Evolutionary conservation across 1,140 invertebrate species (phyloP).

Genomic region (Lycorma delicatula): DNA sequence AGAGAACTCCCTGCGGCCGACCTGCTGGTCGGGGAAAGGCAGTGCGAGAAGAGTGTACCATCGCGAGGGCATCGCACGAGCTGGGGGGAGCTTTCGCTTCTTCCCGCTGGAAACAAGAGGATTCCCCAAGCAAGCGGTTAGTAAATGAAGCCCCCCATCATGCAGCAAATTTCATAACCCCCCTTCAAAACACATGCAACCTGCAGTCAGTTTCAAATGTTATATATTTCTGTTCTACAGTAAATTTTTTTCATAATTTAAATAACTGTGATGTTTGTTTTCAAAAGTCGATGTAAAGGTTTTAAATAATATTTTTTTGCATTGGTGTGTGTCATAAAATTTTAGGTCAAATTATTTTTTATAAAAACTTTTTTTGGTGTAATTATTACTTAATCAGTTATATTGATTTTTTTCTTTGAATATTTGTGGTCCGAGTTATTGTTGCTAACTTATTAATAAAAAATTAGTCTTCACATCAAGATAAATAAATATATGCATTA

Average conservation of each 20-base stretch:
- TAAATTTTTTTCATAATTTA: too few species aligned
- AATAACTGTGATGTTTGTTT: too few species aligned
- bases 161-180: not conserved
- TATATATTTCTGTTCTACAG: too few species aligned
- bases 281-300: too few species aligned
- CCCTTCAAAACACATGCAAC: not conserved
- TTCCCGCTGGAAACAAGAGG: conserved; percentile 26
- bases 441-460: too few species aligned
- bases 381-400: too few species aligned
- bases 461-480: not conserved
- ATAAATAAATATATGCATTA: not conserved
- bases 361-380: too few species aligned
- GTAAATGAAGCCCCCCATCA: conserved; percentile 1
- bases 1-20: conserved; percentile 71
- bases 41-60: conserved; percentile 84
- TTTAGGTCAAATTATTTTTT: too few species aligned
- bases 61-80: conserved; percentile 54
- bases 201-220: conserved; percentile 1
- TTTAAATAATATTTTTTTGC: too few species aligned
- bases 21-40: conserved; percentile 84
- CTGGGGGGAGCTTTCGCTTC: conserved; percentile 34
- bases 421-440: too few species aligned
- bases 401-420: too few species aligned
- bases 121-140: conserved; percentile 15
- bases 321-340: not conserved